Base-by-base conservation (phyloP, 1,140 invertebrate species). In the Tetragnatha versicolor region DNA sequence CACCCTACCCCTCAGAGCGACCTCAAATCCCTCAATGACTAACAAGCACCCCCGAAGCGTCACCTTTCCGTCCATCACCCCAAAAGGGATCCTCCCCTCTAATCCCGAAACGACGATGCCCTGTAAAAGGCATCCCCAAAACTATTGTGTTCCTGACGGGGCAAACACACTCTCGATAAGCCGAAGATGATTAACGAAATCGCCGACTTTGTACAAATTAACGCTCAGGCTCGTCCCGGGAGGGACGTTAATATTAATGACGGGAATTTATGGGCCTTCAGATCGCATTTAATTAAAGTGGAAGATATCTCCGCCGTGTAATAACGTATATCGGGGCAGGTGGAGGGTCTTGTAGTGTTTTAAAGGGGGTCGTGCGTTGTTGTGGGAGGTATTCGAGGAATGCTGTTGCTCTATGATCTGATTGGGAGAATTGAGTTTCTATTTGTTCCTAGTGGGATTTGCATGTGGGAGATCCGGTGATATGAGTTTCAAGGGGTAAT, bases 241-340 rank as follows among this genome's bases (percentile, higher is more conserved):
- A 68, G 65, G 42, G 29, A 25, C 20, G 45, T 68, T 65, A 65
- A 65, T 65, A 65, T 65, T 65, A 42, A 65, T 65, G 61, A 65
- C 29, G 35, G 22, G 35, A 68, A 68, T 68, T 68, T 68, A 68
- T 68, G 42, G 47, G 27, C 27, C 45, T 22, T 42, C 14, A 12
- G 65, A 68, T 68, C n/a, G 45, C 65, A 31, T 68, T 68, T 68
- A 68, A 68, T 68, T 68, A 68, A 68, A 68, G 65, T 68, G 17
- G 42, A 49, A n/a, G n/a, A n/a, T n/a, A n/a, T n/a, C n/a, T n/a
- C n/a, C n/a, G n/a, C n/a, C n/a, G n/a, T n/a, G n/a, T n/a, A n/a
- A n/a, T n/a, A n/a, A n/a, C n/a, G n/a, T n/a, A n/a, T n/a, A n/a
- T n/a, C n/a, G n/a, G n/a, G n/a, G n/a, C n/a, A n/a, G n/a, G n/a